Conservation (phyloP, 2,797 vertebrate species). For the Megalops cyprinoides region DNA sequence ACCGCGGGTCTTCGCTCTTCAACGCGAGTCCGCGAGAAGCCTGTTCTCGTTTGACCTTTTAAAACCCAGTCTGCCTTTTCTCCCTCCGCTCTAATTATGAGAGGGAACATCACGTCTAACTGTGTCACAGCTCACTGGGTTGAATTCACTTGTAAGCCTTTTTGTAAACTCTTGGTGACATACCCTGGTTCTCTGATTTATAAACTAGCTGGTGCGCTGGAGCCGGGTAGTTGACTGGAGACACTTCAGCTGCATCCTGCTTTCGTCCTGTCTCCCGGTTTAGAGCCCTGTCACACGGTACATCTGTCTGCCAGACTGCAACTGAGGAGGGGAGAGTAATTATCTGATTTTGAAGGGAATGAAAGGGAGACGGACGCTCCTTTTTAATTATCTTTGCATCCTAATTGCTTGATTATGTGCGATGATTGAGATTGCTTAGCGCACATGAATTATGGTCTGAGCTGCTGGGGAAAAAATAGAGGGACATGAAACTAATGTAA, state of each 20-base stretch:
- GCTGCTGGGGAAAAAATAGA: conserved; percentile 55
- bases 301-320: conserved; percentile 45
- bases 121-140: background rate
- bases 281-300: background rate
- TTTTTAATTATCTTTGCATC: conserved; percentile 74
- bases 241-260: background rate
- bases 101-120: too few species aligned
- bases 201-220: background rate
- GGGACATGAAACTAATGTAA: conserved; percentile 21
- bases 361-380: conserved; percentile 39
- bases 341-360: conserved; percentile 14
- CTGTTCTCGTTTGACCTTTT: background rate
- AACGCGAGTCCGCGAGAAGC: background rate
- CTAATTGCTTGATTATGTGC: conserved; percentile 76
- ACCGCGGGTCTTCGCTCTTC: background rate
- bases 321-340: conserved; percentile 2
- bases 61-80: background rate
- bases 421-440: conserved; percentile 74
- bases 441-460: conserved; percentile 70
- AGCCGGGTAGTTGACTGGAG: background rate
- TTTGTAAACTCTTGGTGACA: too few species aligned
- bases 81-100: background rate
- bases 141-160: background rate
- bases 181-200: too few species aligned
- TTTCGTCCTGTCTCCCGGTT: background rate